Base-by-base conservation (phyloP, 2,888 invertebrate genomes). In the Nemurella pictetii region DNA sequence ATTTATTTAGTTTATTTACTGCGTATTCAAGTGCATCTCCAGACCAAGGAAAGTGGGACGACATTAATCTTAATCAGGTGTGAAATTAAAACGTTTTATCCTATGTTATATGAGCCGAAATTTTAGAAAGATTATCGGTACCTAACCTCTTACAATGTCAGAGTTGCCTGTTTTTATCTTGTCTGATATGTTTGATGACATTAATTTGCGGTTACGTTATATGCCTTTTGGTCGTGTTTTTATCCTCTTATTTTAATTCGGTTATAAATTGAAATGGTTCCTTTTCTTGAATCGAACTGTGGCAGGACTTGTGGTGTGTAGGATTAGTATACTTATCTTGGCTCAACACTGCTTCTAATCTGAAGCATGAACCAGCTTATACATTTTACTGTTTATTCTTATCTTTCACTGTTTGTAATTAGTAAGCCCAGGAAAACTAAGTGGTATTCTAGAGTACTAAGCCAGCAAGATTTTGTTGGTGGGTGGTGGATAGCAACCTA, bases 11-110 rank as follows among this genome's bases (percentile, higher is more conserved):
- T 72, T 15, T 12, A 36, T 82, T 80, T 0, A n/a, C 30, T 36
- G 5, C 29, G 4, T 20, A 29, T 77, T 28, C 78, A 36, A 25
- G 25, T 30, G 85, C 86, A 72, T 85, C 84, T 84, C 86, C 86
- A 25, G 86, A 86, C 35, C 85, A 85, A 84, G 86, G 85, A 36
- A 86, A 86, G 84, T 86, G 85, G 85, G 74, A 55, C 9, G 55
- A 85, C 28, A 85, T 85, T 27, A 7, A 25, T 27, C 35, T 86
- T 20, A 81, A 0, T 83, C 35, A 30, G 83, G 86, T 86, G 83
- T 28, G 32, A 35, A 73, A 80, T 82, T 80, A 35, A 84, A 84
- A 84, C 9, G 35, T 30, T 3, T 81, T 81, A 4, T 81, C n/a
- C 15, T 81, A 9, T 28, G 73, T 5, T 83, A 4, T 74, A 55